A percentile compares a stretch with the other conserved stretches of the same genome.
These are phyloP conservation scores for Eristalinus sepulchralis DNA, from an alignment of 2,888 invertebrate genomes.

Conservation along the genomic window DNA sequence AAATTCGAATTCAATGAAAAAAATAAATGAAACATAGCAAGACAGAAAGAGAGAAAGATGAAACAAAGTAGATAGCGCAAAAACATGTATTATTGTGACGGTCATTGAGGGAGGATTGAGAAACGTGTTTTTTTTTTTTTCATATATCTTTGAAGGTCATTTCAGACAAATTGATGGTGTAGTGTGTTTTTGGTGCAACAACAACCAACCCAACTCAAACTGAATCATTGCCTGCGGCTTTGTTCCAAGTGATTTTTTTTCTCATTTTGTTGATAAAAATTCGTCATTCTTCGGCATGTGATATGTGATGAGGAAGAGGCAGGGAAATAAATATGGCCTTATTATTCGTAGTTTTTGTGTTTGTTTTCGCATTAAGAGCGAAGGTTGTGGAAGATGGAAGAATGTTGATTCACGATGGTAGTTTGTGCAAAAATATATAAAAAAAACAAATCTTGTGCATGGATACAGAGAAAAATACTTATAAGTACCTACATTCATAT, in stretches of 20 bases:
- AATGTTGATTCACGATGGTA: constrained; percentile 16
- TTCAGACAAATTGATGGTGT: constrained; percentile 16
- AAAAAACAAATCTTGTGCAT: too few species aligned
- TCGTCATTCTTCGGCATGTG: constrained; percentile 28
- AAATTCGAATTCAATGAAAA: background rate
- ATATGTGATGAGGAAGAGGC: background rate
- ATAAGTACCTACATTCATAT: too few species aligned
- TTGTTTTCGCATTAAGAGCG: background rate
- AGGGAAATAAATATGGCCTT: constrained; percentile 5
- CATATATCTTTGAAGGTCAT: constrained; percentile 46
- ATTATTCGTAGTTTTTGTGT: background rate
- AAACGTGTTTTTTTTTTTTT: constrained; percentile 20
- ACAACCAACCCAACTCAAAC: constrained; percentile 37
- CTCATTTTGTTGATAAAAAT: constrained; percentile 23
- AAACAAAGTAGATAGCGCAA: constrained; percentile 14
- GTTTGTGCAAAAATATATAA: background rate
- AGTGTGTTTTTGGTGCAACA: constrained; percentile 22
- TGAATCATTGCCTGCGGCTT: constrained; percentile 43
- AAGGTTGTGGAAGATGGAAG: background rate
- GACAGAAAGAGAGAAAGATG: constrained; percentile 4
- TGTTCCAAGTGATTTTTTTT: background rate
- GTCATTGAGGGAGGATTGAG: background rate
- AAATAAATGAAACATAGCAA: constrained; percentile 25
- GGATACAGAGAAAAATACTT: too few species aligned
- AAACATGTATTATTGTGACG: background rate